phyloP scores from a whole-genome alignment of 2,797 vertebrate species.

The Sparus aurata region DNA sequence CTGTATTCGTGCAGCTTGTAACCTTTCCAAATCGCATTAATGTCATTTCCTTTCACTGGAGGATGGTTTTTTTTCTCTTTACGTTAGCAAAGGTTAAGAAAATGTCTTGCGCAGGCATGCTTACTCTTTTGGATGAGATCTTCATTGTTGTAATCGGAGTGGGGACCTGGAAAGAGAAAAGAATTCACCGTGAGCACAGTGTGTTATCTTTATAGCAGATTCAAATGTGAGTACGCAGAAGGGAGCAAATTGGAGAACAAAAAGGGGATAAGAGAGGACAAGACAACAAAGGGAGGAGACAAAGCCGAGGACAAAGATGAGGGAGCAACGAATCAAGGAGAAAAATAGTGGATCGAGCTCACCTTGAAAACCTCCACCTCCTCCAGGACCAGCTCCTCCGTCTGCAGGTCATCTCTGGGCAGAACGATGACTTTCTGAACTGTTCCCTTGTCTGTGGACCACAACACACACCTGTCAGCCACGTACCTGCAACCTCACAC shows the following conservation, averaged over 20 bases:
- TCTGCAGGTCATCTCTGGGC: constrained; percentile 95
- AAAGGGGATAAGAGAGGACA: background rate
- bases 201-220: background rate
- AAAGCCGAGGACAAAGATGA: background rate
- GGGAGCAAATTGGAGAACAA: background rate
- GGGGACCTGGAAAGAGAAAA: constrained; percentile 87
- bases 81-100: constrained; percentile 31
- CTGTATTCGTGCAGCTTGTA: constrained; percentile 27
- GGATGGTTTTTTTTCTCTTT: constrained; percentile 24
- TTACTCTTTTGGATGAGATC: constrained; percentile 99
- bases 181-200: constrained; percentile 23
- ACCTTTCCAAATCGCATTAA: constrained; percentile 36
- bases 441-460: constrained; percentile 91
- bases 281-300: background rate
- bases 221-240: background rate
- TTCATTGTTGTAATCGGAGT: constrained; percentile 97
- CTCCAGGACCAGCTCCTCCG: constrained; percentile 96
- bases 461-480: constrained; percentile 65
- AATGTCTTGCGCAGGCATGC: constrained; percentile 55
- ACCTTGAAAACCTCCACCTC: constrained; percentile 99
- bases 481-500: constrained; percentile 48
- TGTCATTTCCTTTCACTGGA: constrained; percentile 28
- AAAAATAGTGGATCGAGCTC: constrained; percentile 1
- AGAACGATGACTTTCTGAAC: constrained; percentile 99
- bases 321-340: background rate